These are phyloP conservation scores for Sminthurides bifidus DNA, from an alignment of 1,140 invertebrate genomes.

Conservation along the genomic window DNA sequence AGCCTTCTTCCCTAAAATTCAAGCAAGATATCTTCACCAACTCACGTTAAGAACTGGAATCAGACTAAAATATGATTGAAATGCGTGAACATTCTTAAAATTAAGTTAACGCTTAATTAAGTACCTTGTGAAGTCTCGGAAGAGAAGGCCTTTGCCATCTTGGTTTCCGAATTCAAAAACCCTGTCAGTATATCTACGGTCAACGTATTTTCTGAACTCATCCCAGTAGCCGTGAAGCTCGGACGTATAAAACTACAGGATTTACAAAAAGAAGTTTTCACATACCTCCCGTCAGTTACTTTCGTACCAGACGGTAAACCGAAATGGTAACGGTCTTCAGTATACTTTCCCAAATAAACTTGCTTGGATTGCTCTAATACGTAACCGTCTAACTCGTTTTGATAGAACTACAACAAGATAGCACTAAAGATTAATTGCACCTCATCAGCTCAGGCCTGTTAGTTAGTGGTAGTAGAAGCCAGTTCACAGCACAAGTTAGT, in stretches of 20 bases:
- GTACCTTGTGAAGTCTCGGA: constrained; percentile 4
- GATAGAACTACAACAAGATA: not conserved
- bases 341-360: constrained; percentile 3
- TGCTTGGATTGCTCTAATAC: not conserved
- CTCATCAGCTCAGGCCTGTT: no score
- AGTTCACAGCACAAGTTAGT: no score
- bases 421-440: no score
- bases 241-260: constrained; percentile 17
- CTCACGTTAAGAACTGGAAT: not conserved
- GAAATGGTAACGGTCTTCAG: not conserved
- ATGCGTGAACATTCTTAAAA: not conserved
- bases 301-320: not conserved
- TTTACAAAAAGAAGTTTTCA: not conserved
- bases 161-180: not conserved
- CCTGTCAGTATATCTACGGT: constrained; percentile 15
- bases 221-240: constrained; percentile 24
- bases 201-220: constrained; percentile 20
- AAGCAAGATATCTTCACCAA: not conserved
- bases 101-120: not conserved
- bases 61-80: not conserved
- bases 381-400: not conserved
- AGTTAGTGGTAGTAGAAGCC: no score
- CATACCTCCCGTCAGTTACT: not conserved
- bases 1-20: constrained; percentile 26
- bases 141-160: not conserved